Conservation (phyloP, 2,888 invertebrate genomes). For the Mayetiola destructor region DNA sequence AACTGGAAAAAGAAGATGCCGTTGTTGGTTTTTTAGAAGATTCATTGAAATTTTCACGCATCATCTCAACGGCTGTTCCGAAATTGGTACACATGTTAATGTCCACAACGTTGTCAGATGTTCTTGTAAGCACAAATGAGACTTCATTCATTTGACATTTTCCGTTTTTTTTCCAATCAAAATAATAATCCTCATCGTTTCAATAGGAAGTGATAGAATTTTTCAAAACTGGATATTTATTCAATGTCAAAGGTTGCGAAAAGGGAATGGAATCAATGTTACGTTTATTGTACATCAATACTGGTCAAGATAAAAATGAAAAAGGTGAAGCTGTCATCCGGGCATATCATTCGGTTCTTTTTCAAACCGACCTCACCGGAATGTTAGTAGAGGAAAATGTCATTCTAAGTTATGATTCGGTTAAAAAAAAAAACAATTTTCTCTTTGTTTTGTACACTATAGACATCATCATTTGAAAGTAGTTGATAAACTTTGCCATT, state of each 20-base stretch:
- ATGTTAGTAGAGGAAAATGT: constrained; percentile 20
- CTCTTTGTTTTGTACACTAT: neutral
- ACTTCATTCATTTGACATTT: no score
- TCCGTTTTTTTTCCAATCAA: no score
- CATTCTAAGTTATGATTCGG: neutral
- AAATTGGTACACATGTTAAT: constrained; percentile 59
- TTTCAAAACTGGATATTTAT: constrained; percentile 65
- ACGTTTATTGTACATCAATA: constrained; percentile 40
- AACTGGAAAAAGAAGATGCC: constrained; percentile 43
- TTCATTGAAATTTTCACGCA: constrained; percentile 39
- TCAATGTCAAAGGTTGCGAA: constrained; percentile 58
- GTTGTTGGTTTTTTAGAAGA: constrained; percentile 59
- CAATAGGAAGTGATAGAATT: constrained; percentile 78
- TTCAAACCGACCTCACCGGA: constrained; percentile 31
- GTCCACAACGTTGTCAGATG: constrained; percentile 60
- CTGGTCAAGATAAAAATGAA: constrained; percentile 58
- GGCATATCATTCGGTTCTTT: constrained; percentile 48
- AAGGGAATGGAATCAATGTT: constrained; percentile 62
- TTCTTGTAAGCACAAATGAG: no score
- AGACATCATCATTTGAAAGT: constrained; percentile 41
- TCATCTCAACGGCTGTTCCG: constrained; percentile 36
- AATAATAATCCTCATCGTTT: no score
- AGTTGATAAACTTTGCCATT: constrained; percentile 43
- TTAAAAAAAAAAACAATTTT: no score
- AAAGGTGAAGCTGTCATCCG: constrained; percentile 57